phyloP scores from a whole-genome alignment of 37 sponge, comb jelly and placozoan genomes.

The Oscarella lobularis region DNA sequence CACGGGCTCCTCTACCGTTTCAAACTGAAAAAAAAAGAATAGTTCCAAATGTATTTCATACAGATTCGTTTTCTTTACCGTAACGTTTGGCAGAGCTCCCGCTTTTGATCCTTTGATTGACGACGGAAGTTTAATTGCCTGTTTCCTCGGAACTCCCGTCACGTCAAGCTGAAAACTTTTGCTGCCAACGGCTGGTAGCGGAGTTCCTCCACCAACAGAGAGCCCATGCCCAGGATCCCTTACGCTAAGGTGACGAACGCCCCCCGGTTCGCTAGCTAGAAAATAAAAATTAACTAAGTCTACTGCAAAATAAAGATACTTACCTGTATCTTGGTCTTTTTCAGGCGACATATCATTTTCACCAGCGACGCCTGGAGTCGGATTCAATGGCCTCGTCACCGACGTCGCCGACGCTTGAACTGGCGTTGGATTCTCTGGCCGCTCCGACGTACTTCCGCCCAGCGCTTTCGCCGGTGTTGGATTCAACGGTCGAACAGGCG shows the following conservation, averaged over 20 bases:
- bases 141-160: constrained; percentile 25
- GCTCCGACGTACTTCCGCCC: constrained; percentile 16
- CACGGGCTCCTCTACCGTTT: constrained; percentile 44
- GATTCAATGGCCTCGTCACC: neutral
- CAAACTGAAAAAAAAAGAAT: constrained; percentile 17
- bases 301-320: no score
- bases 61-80: constrained; percentile 10
- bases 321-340: neutral
- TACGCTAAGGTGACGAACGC: neutral
- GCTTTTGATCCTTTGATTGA: constrained; percentile 32
- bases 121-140: constrained; percentile 14
- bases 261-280: neutral
- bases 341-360: no score
- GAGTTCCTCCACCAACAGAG: neutral
- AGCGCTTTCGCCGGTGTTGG: constrained; percentile 36
- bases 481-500: constrained; percentile 26
- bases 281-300: no score
- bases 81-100: constrained; percentile 30
- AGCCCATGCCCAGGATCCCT: neutral
- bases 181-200: constrained; percentile 1
- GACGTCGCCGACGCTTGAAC: neutral
- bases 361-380: neutral
- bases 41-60: no score
- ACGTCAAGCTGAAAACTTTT: constrained; percentile 25
- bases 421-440: neutral